These are phyloP conservation scores for Bovichtus variegatus DNA, from an alignment of 2,797 vertebrate species.

Conservation along the genomic window DNA sequence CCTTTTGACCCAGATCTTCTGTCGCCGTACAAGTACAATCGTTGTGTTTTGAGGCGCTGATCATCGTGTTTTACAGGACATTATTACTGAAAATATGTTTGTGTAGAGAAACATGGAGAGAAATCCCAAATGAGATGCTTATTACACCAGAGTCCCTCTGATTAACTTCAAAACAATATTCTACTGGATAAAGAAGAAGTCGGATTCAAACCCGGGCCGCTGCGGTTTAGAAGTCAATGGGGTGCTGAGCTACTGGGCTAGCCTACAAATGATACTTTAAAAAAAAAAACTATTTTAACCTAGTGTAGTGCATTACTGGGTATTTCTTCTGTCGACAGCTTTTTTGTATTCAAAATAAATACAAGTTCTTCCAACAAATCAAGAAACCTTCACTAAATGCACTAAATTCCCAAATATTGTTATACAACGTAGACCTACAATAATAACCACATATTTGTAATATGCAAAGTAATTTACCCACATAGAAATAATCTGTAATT, in stretches of 20 bases:
- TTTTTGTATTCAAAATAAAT: conserved; percentile 1
- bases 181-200: not conserved
- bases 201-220: not conserved
- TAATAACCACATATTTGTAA: conserved; percentile 16
- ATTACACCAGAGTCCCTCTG: not conserved
- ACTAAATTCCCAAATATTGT: not conserved
- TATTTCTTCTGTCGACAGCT: not conserved
- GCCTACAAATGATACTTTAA: not conserved
- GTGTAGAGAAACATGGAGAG: not conserved
- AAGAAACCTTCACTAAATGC: not conserved
- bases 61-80: not conserved
- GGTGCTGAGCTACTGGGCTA: too few species aligned
- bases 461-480: conserved; percentile 29
- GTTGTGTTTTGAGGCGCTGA: not conserved
- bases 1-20: not conserved
- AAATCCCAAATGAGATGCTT: not conserved
- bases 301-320: not conserved
- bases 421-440: not conserved
- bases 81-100: not conserved
- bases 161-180: not conserved
- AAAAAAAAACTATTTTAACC: not conserved
- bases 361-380: not conserved
- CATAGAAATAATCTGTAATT: conserved; percentile 16
- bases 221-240: too few species aligned
- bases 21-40: not conserved